Percentiles rank a stretch among this genome's conserved stretches.
Conservation (phyloP, 2,113 vertebrate species). For the Lontra canadensis region DNA sequence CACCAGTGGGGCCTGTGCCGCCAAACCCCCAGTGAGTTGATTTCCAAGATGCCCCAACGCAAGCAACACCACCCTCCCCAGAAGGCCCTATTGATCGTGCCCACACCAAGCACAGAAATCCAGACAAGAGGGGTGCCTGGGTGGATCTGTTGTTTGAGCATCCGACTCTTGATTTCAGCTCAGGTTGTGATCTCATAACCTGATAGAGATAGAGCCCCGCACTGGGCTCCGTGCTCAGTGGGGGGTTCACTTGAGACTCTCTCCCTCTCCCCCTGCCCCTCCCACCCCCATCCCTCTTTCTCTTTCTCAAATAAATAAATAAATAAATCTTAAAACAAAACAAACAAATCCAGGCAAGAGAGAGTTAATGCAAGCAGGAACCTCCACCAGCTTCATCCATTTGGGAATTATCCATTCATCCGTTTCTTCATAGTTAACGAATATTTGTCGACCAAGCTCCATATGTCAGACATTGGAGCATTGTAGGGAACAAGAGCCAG, state of each 20-base stretch:
- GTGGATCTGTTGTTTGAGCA: background rate
- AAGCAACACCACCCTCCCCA: background rate
- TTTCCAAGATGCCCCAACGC: background rate
- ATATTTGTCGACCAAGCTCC: background rate
- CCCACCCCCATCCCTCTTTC: no score
- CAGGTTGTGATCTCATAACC: no score
- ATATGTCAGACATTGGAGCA: background rate
- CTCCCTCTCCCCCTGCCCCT: no score
- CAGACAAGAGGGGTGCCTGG: background rate
- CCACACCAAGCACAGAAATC: background rate
- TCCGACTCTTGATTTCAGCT: background rate
- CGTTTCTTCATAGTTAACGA: background rate
- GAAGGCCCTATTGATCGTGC: background rate
- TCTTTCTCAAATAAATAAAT: no score
- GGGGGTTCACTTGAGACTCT: no score
- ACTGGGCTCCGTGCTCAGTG: no score
- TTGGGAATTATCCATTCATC: background rate
- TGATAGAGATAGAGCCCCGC: no score
- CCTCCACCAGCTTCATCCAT: background rate
- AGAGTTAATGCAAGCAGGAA: background rate
- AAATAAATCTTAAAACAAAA: no score
- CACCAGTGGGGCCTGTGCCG: background rate
- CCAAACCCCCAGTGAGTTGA: background rate
- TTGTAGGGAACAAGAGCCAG: background rate
- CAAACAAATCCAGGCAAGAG: background rate